Evolutionary conservation across 2,797 vertebrate species (phyloP).

Genomic region (Denticeps clupeoides): DNA sequence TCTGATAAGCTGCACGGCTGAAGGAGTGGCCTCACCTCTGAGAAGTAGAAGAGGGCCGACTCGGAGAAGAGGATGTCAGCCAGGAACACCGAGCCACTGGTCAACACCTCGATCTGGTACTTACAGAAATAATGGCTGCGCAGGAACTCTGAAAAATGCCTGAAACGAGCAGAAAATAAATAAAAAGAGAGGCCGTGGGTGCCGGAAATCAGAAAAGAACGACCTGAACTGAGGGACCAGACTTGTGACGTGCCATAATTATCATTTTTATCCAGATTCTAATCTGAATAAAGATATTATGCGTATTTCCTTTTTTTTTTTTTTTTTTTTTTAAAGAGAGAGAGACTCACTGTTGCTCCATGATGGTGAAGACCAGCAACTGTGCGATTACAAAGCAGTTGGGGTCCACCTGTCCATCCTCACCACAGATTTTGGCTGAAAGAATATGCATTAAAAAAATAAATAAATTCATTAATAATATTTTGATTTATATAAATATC

Average conservation of each 20-base stretch:
- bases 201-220: not conserved
- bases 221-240: not conserved
- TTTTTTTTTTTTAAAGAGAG: not conserved
- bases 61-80: constrained; percentile 97
- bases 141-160: constrained; percentile 95
- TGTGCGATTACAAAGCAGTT: constrained; percentile 93
- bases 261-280: too few relatives aligned
- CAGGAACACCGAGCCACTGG: constrained; percentile 93
- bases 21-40: constrained; percentile 67
- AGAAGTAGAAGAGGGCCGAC: constrained; percentile 98
- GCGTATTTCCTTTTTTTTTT: too few relatives aligned
- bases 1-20: too few relatives aligned
- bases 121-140: constrained; percentile 98
- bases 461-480: not conserved
- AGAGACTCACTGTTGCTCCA: constrained; percentile 85
- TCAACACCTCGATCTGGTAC: constrained; percentile 99
- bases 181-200: not conserved
- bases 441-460: constrained; percentile 14
- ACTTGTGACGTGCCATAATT: too few relatives aligned
- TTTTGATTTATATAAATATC: not conserved
- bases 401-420: constrained; percentile 95
- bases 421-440: constrained; percentile 93
- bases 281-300: too few relatives aligned
- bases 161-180: constrained; percentile 43
- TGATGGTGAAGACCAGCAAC: constrained; percentile 73